Evolutionary conservation across 2,113 vertebrate species (phyloP).

Genomic region (Chamaea fasciata): DNA sequence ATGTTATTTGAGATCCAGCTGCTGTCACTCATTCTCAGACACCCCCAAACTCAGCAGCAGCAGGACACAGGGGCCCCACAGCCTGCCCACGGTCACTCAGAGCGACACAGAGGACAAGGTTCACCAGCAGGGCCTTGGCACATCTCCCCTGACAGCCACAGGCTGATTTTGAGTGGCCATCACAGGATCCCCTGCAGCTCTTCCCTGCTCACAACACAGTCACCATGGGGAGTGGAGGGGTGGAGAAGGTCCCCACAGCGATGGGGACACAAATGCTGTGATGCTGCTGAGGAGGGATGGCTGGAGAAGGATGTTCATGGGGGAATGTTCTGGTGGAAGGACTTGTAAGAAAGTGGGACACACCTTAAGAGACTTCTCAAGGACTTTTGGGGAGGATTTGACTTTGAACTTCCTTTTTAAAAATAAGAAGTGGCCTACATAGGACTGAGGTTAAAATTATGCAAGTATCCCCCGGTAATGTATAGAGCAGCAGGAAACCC

Average conservation of each 20-base stretch:
- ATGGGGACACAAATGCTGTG: not conserved
- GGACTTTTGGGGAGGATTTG: conserved; percentile 18
- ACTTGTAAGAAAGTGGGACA: not conserved
- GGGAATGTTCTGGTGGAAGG: not conserved
- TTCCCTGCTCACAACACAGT: not conserved
- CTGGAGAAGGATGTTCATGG: not conserved
- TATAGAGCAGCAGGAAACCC: not conserved
- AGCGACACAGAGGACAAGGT: not conserved
- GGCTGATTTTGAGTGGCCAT: not conserved
- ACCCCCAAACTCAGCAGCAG: not conserved
- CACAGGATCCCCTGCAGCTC: not conserved
- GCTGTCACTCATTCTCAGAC: not conserved
- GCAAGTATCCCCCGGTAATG: not conserved
- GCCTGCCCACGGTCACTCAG: not conserved
- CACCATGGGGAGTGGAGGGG: not conserved
- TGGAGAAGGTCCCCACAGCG: not conserved
- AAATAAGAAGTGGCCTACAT: conserved; percentile 53
- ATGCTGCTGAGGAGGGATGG: not conserved
- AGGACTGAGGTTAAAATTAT: not conserved
- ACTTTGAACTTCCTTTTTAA: conserved; percentile 36
- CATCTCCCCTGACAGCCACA: not conserved
- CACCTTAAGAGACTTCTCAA: not conserved
- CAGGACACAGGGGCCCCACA: not conserved
- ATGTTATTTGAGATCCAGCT: not conserved
- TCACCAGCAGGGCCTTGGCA: not conserved